Conservation (phyloP, 2,797 vertebrate genomes). For the Fundulus diaphanus region DNA sequence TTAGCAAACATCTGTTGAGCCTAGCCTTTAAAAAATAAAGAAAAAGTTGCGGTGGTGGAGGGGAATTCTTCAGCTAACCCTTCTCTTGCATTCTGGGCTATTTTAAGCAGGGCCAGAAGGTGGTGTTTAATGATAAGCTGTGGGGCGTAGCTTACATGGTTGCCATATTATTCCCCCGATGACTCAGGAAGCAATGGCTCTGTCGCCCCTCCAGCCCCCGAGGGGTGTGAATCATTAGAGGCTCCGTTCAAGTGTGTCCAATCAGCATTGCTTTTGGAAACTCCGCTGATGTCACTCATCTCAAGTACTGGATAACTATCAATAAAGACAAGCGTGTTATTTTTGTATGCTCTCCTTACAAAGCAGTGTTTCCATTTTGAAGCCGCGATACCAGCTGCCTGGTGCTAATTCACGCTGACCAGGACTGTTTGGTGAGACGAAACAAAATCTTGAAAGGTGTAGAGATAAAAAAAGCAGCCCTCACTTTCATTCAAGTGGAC, state of each 20-base stretch:
- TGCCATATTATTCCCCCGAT: conserved; percentile 68
- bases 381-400: conserved; percentile 28
- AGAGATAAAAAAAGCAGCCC: not conserved
- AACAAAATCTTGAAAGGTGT: not conserved
- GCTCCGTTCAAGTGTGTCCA: conserved; percentile 59
- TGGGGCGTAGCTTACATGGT: conserved; percentile 69
- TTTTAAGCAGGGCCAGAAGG: conserved; percentile 73
- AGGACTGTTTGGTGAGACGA: not conserved
- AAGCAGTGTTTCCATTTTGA: conserved; percentile 42
- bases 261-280: conserved; percentile 49
- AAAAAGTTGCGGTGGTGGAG: conserved; percentile 37
- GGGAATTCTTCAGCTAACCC: conserved; percentile 69
- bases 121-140: conserved; percentile 71
- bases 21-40: conserved; percentile 39
- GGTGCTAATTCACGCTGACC: conserved; percentile 18
- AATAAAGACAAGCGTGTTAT: conserved; percentile 53
- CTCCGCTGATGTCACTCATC: conserved; percentile 47
- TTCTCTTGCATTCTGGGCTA: conserved; percentile 62
- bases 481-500: conserved; percentile 26
- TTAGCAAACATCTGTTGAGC: conserved; percentile 71
- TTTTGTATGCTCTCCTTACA: conserved; percentile 37
- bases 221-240: conserved; percentile 55
- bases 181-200: conserved; percentile 64
- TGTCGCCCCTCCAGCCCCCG: conserved; percentile 34
- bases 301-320: conserved; percentile 45